Base-by-base conservation (phyloP, 2,113 vertebrate genomes). In the Acrocephalus arundinaceus region DNA sequence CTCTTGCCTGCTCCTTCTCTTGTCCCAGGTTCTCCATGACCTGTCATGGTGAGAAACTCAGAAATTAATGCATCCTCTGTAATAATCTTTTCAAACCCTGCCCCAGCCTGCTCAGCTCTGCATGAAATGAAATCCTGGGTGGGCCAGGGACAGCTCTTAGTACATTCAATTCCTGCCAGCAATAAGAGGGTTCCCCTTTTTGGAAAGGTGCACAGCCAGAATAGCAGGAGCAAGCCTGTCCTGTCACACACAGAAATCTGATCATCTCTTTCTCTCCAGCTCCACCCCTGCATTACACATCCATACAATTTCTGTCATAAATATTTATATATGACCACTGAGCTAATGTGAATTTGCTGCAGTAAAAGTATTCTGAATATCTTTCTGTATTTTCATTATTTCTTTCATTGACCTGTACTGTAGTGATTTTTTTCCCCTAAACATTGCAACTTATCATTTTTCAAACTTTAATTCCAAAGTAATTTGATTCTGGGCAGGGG, bases 141-240 rank as follows among this genome's bases (percentile, higher is more conserved):
- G 62, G 25, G 9, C 41, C 65, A 62, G 22, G n/a, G 52, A 24
- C 43, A 66, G 21, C 35, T 66, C 30, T 33, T 25, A 0, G 18
- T 13, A 0, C 7, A 2, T 28, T 54, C 37, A 62, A 10, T 43
- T 54, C 27, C 57, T 79, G 54, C n/a, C 20, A 25, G 28, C n/a
- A 49, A 0, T 15, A 13, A 24, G 8, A 58, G 10, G 3, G 10
- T 24, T 15, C 1, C 4, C 21, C 13, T 21, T 59, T 74, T 68
- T 49, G 54, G 58, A 59, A 33, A 72, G 43, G 5, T 16, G 18
- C 15, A 23, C 31, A 62, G 48, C 4, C 48, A 86, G 49, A 83
- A 59, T 0, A 35, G 24, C n/a, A 68, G 57, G 23, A 58, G 7
- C 24, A 49, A n/a, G 17, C n/a, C 33, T 58, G 48, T 30, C 13